A percentile compares a stretch with the other conserved stretches of the same genome.
phyloP scores from a whole-genome alignment of 2,113 vertebrate genomes.

The Paedocypris sp. region DNA sequence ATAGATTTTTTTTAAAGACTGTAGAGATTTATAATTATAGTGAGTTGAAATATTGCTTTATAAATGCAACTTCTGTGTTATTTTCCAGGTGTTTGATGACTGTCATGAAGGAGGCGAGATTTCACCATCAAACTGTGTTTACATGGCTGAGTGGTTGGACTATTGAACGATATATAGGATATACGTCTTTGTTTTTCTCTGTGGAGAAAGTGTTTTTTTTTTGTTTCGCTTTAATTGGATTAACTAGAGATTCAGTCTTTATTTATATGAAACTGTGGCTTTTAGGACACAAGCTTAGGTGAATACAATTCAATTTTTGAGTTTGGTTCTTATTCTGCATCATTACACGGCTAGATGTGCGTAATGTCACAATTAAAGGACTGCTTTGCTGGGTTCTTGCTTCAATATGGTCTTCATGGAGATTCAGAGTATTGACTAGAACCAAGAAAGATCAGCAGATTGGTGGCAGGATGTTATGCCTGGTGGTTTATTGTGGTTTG shows the following conservation, averaged over 20 bases:
- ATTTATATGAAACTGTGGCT: constrained; percentile 24
- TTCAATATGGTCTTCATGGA: background rate
- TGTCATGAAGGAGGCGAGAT: constrained; percentile 94
- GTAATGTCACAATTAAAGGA: no score
- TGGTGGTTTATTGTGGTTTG: background rate
- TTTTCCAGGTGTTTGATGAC: constrained; percentile 87
- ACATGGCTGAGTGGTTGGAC: constrained; percentile 90
- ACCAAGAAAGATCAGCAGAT: no score
- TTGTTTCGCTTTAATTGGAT: background rate
- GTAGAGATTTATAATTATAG: no score
- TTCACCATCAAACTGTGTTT: constrained; percentile 86
- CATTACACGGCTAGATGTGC: no score
- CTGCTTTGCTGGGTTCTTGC: no score
- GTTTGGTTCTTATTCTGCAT: no score
- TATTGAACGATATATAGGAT: constrained; percentile 54
- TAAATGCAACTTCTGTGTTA: background rate
- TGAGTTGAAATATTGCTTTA: no score
- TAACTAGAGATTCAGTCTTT: constrained; percentile 6
- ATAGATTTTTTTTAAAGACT: no score
- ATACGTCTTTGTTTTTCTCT: constrained; percentile 31
- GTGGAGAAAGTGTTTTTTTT: constrained; percentile 28
- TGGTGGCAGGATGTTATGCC: background rate
- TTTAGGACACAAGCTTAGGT: background rate
- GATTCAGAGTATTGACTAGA: no score
- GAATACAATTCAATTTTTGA: background rate